Base-by-base conservation (phyloP, 2,113 vertebrate species). In the Oryzias woworae region DNA sequence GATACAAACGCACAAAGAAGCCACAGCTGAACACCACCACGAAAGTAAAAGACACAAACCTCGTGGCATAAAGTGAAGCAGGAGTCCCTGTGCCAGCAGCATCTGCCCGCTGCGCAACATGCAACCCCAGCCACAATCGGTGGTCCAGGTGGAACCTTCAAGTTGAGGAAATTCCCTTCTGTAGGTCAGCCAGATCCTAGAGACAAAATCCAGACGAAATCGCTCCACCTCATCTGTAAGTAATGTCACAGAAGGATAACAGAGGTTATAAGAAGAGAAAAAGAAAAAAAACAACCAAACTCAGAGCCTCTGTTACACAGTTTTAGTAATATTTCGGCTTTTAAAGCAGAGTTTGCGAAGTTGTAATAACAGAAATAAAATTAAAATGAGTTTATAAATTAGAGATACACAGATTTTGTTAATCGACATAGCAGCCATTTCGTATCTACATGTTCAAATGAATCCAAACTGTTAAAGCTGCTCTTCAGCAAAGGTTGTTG, bases 81-180 rank as follows among this genome's bases (percentile, higher is more conserved):
- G 77, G 2, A 98, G 91, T 3, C 94, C 95, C 84, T 96, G 95
- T 0, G 95, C 95, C 62, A 98, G 87, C 77, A 98, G 85, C 96
- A 98, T 98, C 89, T 97, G 95, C 1, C 94, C 95, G 0, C 94
- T 96, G 51, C 96, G 93, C 53, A 98, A 79, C 94, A 95, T 97
- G 67, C 96, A 97, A 53, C 96, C 95, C 95, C 95, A 98, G 67
- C 96, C 95, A 24, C 95, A 96, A 88, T 97, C 96, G 0, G 96
- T 94, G 62, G 94, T 97, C 85, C 88, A 90, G 15, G 79, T 85
- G 16, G 95, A 93, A 12, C 94, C 94, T 8, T 94, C 92, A 12
- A 97, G 83, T 54, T 91, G 94, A 23, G 92, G 94, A 72, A 97
- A 96, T 78, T 95, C 95, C 49, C 91, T 87, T 43, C 96, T 89